Percentiles rank a stretch among this genome's conserved stretches.
phyloP scores from a whole-genome alignment of 1,140 invertebrate genomes.

The Linepithema humile region DNA sequence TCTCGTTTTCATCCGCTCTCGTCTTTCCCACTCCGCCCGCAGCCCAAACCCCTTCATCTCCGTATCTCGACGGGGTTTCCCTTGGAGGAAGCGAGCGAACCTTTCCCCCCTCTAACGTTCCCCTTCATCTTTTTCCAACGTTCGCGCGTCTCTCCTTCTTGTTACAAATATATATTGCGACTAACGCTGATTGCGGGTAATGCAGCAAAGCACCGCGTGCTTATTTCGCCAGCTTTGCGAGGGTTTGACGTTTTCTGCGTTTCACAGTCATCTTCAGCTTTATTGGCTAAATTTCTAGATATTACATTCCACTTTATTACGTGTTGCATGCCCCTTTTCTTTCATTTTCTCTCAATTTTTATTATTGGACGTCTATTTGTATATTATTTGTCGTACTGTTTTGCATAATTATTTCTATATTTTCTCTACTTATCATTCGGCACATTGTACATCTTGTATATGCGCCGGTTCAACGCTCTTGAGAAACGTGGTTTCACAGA shows the following conservation, averaged over 20 bases:
- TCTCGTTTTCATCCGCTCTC: slow-evolving; percentile 19
- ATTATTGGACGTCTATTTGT: background rate
- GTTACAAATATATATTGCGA: slow-evolving; percentile 29
- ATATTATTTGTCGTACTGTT: background rate
- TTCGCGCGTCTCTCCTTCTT: background rate
- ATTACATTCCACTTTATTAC: slow-evolving; percentile 26
- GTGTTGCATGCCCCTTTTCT: background rate
- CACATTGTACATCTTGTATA: background rate
- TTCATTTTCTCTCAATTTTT: background rate
- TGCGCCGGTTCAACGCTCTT: background rate
- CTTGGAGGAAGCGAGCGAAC: slow-evolving; percentile 35
- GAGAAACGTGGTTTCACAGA: background rate
- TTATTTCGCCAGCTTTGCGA: slow-evolving; percentile 16
- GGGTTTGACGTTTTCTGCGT: slow-evolving; percentile 7
- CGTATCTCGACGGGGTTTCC: slow-evolving; percentile 60
- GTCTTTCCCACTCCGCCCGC: background rate
- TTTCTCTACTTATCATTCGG: background rate
- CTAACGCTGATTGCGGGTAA: slow-evolving; percentile 41
- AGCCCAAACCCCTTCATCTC: slow-evolving; percentile 12
- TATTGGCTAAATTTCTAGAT: slow-evolving; percentile 12
- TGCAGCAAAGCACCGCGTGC: slow-evolving; percentile 6
- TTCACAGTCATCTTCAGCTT: slow-evolving; percentile 3
- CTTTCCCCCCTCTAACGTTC: slow-evolving; percentile 30
- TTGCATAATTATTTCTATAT: background rate
- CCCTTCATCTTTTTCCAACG: slow-evolving; percentile 23